A percentile compares a stretch with the other conserved stretches of the same genome.
Evolutionary conservation across 2,113 vertebrate species (phyloP).

Genomic region (Crotalus tigris): DNA sequence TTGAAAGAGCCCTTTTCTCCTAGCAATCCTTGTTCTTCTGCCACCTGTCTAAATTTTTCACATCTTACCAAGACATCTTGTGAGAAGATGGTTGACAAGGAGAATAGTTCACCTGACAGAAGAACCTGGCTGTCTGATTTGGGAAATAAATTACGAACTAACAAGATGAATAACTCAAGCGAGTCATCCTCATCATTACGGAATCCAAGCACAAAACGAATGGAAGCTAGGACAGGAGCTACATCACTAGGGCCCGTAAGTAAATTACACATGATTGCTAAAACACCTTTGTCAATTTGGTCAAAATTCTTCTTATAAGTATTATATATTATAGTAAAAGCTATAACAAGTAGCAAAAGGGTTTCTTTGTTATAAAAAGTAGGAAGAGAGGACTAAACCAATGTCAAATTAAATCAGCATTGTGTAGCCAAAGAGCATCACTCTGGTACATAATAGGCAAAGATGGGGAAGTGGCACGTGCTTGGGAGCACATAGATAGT

Average conservation of each 20-base stretch:
- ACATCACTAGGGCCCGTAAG: slow-evolving; percentile 74
- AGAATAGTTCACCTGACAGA: slow-evolving; percentile 80
- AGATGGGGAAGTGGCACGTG: not conserved
- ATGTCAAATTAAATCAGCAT: not conserved
- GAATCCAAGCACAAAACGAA: slow-evolving; percentile 70
- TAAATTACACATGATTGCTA: slow-evolving; percentile 1
- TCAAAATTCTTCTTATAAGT: not conserved
- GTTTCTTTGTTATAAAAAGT: not conserved
- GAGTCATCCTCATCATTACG: slow-evolving; percentile 27
- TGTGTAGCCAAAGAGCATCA: too few relatives aligned
- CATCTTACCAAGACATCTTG: slow-evolving; percentile 48
- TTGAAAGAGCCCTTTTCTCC: slow-evolving; percentile 46
- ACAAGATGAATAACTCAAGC: slow-evolving; percentile 54
- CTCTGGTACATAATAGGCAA: not conserved
- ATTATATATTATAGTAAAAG: not conserved
- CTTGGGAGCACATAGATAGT: not conserved
- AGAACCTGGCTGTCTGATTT: slow-evolving; percentile 86
- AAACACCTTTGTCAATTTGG: not conserved
- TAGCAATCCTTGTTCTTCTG: slow-evolving; percentile 36
- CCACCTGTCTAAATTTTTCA: slow-evolving; percentile 27
- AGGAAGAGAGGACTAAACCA: not conserved
- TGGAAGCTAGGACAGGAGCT: slow-evolving; percentile 62
- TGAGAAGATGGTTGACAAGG: slow-evolving; percentile 72
- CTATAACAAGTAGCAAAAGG: not conserved
- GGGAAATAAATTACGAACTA: slow-evolving; percentile 75